These are phyloP conservation scores for Drymodes brunneopygia DNA, from an alignment of 2,113 vertebrate genomes.

Conservation along the genomic window DNA sequence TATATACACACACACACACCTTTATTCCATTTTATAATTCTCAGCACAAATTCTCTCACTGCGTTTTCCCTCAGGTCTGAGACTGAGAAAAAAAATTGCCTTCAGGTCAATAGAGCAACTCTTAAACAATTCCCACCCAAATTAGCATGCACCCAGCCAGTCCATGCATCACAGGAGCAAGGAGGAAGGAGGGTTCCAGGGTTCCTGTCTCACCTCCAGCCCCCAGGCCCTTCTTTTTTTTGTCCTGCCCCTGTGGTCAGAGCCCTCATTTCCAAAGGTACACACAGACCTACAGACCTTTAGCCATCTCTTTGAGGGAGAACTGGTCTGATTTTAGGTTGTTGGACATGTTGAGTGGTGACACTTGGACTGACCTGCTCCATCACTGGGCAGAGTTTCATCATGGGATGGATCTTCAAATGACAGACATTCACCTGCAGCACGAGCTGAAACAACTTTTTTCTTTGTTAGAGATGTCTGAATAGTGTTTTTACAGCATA, in stretches of 20 bases:
- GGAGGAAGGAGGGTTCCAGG: not conserved
- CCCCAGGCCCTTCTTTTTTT: not conserved
- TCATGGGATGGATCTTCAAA: rapidly evolving
- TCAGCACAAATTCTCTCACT: not conserved
- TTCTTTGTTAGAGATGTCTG: not conserved
- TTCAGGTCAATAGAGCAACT: not conserved
- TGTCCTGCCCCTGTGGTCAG: not conserved
- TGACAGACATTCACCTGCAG: not conserved
- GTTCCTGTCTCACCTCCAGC: not conserved
- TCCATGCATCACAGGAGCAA: not conserved
- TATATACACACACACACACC: rapidly evolving
- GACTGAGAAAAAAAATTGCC: not conserved
- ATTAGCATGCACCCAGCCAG: rapidly evolving
- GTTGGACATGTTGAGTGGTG: not conserved
- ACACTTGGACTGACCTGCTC: not conserved
- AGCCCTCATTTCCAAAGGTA: not conserved
- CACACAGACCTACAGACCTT: not conserved
- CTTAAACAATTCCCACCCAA: not conserved
- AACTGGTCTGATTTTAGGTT: not conserved
- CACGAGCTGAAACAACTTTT: not conserved
- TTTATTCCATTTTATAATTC: not conserved
- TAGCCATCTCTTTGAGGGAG: not conserved
- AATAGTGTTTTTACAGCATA: not conserved
- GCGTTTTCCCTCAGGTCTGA: not conserved
- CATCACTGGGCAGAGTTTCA: not conserved